phyloP scores from a whole-genome alignment of 2,888 invertebrate species.

The Malachius bipustulatus region DNA sequence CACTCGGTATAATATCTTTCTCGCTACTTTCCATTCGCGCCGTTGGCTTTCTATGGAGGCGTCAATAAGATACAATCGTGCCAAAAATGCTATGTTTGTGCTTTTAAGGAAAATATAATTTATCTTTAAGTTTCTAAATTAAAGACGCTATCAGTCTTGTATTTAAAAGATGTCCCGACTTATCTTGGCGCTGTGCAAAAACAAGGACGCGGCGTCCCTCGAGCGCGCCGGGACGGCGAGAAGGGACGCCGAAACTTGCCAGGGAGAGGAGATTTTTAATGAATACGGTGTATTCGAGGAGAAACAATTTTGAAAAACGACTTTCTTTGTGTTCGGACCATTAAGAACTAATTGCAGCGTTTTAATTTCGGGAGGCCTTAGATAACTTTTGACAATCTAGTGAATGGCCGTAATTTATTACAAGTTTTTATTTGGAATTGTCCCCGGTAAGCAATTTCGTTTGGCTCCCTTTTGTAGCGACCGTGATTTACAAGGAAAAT shows the following conservation, averaged over 20 bases:
- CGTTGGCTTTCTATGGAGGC: too few relatives aligned
- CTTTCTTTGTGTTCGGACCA: constrained; percentile 37
- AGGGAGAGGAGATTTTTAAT: constrained; percentile 25
- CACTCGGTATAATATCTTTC: too few relatives aligned
- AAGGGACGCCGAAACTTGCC: constrained; percentile 5
- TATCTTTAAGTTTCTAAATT: constrained; percentile 33
- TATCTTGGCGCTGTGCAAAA: constrained; percentile 18
- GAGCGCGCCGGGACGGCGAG: constrained; percentile 15
- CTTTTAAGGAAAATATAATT: constrained; percentile 29
- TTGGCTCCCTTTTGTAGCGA: not conserved
- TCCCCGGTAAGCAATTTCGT: constrained; percentile 1
- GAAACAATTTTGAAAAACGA: constrained; percentile 40
- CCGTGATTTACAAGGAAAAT: not conserved
- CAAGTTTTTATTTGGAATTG: constrained; percentile 20
- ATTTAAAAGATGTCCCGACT: constrained; percentile 31
- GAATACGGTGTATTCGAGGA: constrained; percentile 33
- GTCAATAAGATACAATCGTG: not conserved
- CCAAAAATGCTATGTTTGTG: constrained; percentile 3
- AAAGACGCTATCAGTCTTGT: constrained; percentile 34
- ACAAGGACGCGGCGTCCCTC: constrained; percentile 18
- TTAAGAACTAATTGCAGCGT: constrained; percentile 38
- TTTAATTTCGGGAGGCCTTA: constrained; percentile 33
- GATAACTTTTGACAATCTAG: constrained; percentile 37
- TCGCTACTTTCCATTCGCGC: too few relatives aligned
- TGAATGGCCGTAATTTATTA: constrained; percentile 31